A percentile compares a stretch with the other conserved stretches of the same genome.
Conservation (phyloP, 2,888 invertebrate genomes). For the Cryptophagus acutangulus region DNA sequence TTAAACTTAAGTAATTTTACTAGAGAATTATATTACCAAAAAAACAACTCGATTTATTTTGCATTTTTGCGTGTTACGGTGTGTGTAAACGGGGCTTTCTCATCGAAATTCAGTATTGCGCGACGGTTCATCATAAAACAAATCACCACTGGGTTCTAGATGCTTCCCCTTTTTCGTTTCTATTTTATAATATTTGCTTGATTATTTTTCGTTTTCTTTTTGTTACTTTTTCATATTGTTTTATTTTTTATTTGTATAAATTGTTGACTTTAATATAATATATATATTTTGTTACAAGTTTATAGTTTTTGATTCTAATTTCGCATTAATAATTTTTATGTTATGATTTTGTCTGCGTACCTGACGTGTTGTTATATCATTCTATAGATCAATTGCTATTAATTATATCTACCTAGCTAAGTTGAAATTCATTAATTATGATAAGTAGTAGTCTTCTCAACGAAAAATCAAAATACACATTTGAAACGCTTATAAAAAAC, state of each 20-base stretch:
- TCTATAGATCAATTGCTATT: slow-evolving; percentile 25
- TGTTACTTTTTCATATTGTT: slow-evolving; percentile 47
- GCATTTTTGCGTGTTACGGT: slow-evolving; percentile 13
- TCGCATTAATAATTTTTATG: not conserved
- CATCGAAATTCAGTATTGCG: slow-evolving; percentile 42
- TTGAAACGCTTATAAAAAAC: slow-evolving; percentile 35
- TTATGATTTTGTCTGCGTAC: slow-evolving; percentile 34
- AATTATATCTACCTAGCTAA: slow-evolving; percentile 29
- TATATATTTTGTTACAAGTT: slow-evolving; percentile 54
- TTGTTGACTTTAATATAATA: slow-evolving; percentile 51
- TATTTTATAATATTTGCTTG: too few species aligned
- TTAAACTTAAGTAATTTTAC: too few species aligned
- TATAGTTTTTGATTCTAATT: slow-evolving; percentile 21
- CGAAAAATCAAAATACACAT: slow-evolving; percentile 37
- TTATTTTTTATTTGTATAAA: slow-evolving; percentile 46
- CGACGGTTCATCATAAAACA: slow-evolving; percentile 27
- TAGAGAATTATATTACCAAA: too few species aligned
- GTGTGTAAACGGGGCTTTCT: slow-evolving; percentile 29
- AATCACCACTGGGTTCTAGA: slow-evolving; percentile 41
- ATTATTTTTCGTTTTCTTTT: slow-evolving; percentile 40
- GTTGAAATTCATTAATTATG: slow-evolving; percentile 24
- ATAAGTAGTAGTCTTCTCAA: slow-evolving; percentile 30
- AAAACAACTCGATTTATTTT: too few species aligned
- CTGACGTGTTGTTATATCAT: slow-evolving; percentile 39
- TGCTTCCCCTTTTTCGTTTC: slow-evolving; percentile 41